Percentiles rank a stretch among this genome's conserved stretches.
Conservation (phyloP, 2,113 vertebrate genomes). For the Rhinoderma darwinii region DNA sequence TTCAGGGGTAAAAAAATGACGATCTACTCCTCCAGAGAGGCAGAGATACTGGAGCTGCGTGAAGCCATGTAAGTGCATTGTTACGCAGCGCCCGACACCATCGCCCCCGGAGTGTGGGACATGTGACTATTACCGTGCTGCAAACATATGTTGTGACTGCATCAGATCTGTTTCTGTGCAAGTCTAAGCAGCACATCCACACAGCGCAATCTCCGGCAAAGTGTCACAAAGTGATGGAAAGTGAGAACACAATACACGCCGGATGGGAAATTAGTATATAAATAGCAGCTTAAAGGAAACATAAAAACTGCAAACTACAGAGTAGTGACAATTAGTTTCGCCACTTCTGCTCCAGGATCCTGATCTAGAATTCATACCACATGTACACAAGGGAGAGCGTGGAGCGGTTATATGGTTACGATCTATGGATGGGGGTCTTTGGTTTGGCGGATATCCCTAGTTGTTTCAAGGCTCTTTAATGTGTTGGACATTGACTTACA, state of each 20-base stretch:
- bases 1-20: constrained; percentile 66
- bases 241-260: neutral
- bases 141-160: constrained; percentile 21
- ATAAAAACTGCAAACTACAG: neutral
- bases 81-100: constrained; percentile 56
- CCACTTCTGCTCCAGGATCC: neutral
- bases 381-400: neutral
- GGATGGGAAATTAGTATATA: neutral
- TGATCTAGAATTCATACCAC: neutral
- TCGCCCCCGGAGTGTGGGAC: neutral
- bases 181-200: neutral
- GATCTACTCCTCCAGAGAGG: constrained; percentile 72
- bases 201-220: neutral
- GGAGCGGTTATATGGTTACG: no score
- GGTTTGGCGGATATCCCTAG: no score
- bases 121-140: neutral
- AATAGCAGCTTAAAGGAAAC: neutral
- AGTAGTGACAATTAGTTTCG: neutral
- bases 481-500: no score
- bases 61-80: constrained; percentile 82
- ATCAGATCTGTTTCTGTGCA: neutral
- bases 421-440: no score
- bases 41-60: constrained; percentile 76
- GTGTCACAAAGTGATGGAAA: neutral
- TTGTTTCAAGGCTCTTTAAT: no score